Percentiles rank a stretch among this genome's conserved stretches.
phyloP scores from a whole-genome alignment of 1,140 invertebrate species.

The Chrysoperla carnea region DNA sequence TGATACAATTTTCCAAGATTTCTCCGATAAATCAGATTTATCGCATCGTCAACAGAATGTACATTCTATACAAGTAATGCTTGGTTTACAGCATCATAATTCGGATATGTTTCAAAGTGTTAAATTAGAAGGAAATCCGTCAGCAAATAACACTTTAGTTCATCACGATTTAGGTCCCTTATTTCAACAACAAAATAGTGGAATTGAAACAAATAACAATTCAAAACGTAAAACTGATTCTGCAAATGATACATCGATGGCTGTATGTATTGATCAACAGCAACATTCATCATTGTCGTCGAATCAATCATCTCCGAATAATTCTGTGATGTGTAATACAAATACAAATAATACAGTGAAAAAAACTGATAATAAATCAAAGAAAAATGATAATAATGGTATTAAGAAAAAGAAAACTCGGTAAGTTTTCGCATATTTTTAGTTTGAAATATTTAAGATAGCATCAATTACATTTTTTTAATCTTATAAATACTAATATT shows the following conservation, averaged over 20 bases:
- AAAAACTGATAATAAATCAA: conserved; percentile 40
- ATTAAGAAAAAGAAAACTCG: conserved; percentile 90
- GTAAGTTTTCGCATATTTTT: conserved; percentile 31
- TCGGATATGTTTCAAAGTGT: conserved; percentile 25
- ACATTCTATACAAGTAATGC: conserved; percentile 53
- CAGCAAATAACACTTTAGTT: conserved; percentile 17
- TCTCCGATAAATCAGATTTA: conserved; percentile 33
- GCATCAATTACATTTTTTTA: background rate
- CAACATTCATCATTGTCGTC: conserved; percentile 10
- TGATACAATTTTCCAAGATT: conserved; percentile 56
- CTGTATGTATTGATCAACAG: background rate
- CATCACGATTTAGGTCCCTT: conserved; percentile 17
- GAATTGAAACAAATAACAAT: conserved; percentile 20
- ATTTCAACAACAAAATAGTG: conserved; percentile 11
- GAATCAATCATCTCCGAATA: conserved; percentile 18
- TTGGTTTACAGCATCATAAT: conserved; percentile 37
- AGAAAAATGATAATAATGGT: conserved; percentile 70
- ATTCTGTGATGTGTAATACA: conserved; percentile 22
- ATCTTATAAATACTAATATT: too few relatives aligned
- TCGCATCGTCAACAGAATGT: conserved; percentile 27
- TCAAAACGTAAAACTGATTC: conserved; percentile 11
- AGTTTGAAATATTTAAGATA: background rate
- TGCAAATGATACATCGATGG: conserved; percentile 26
- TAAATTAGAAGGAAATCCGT: conserved; percentile 10
- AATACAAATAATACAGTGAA: conserved; percentile 4